Conservation (phyloP, 23 tunicate genomes). For the Trididemnum nubilum region DNA sequence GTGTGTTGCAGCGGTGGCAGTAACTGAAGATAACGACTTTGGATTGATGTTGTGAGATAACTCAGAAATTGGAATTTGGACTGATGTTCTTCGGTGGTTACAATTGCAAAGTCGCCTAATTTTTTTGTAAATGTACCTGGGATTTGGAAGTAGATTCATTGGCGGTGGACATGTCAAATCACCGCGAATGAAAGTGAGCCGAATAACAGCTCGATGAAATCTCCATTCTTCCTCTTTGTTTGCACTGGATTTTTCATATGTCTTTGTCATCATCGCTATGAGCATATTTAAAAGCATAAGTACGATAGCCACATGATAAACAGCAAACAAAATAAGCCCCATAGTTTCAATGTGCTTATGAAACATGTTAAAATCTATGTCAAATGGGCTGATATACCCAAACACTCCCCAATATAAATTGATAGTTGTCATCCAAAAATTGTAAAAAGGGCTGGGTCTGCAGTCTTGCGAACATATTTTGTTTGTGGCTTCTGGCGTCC, state of each 20-base stretch:
- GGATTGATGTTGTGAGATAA: no score
- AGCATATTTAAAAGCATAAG: slow-evolving; percentile 60
- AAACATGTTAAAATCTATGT: neutral
- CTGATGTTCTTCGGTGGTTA: no score
- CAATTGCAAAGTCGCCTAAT: no score
- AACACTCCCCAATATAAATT: slow-evolving; percentile 10
- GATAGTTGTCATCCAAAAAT: neutral
- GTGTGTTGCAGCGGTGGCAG: no score
- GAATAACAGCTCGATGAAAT: slow-evolving; percentile 35
- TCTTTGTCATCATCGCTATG: slow-evolving; percentile 61
- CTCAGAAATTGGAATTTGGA: no score
- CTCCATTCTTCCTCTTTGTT: slow-evolving; percentile 48
- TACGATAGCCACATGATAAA: slow-evolving; percentile 40
- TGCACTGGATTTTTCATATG: slow-evolving; percentile 41
- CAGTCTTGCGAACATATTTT: neutral
- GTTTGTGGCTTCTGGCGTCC: slow-evolving; percentile 47
- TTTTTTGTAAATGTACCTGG: neutral
- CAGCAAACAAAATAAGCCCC: neutral
- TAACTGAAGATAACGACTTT: no score
- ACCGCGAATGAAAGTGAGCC: slow-evolving; percentile 56
- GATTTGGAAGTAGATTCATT: slow-evolving; percentile 51
- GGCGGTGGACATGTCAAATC: slow-evolving; percentile 57
- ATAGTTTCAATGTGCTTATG: neutral
- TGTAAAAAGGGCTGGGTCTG: neutral
- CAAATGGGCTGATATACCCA: neutral